Percentiles rank a stretch among this genome's conserved stretches.
Conservation (phyloP, 2,797 vertebrate genomes). For the Nothura maculosa region DNA sequence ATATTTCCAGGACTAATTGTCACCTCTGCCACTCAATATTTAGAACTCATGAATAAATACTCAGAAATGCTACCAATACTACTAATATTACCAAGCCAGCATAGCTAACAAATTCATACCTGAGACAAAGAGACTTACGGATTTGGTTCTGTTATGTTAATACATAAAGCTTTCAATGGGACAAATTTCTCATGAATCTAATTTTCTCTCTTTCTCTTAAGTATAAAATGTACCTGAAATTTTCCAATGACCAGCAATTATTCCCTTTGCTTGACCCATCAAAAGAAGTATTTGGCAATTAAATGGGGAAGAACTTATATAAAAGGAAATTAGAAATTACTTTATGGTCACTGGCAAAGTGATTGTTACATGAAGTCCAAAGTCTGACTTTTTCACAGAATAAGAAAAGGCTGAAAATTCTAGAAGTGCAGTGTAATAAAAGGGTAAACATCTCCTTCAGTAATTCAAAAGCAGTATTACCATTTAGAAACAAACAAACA, state of each 20-base stretch:
- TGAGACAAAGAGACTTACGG: background rate
- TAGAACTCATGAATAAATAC: background rate
- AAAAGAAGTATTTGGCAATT: background rate
- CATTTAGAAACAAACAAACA: slow-evolving; percentile 11
- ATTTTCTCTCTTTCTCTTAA: background rate
- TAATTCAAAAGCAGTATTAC: background rate
- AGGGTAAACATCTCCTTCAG: background rate
- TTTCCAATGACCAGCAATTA: background rate
- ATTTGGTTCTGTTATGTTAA: background rate
- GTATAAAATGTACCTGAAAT: background rate
- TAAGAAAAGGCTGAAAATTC: background rate
- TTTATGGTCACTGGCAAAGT: background rate
- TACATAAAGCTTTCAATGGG: background rate
- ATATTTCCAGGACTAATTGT: background rate
- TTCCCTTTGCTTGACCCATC: background rate
- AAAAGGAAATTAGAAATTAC: background rate
- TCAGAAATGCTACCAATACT: background rate
- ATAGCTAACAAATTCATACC: background rate
- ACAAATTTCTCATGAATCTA: background rate
- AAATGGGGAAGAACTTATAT: background rate
- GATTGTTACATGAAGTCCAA: background rate
- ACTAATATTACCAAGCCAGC: background rate
- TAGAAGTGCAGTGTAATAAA: background rate
- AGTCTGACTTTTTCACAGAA: background rate
- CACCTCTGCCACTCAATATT: background rate